Evolutionary conservation across 2,113 vertebrate genomes (phyloP).

Genomic region (Daboia siamensis): DNA sequence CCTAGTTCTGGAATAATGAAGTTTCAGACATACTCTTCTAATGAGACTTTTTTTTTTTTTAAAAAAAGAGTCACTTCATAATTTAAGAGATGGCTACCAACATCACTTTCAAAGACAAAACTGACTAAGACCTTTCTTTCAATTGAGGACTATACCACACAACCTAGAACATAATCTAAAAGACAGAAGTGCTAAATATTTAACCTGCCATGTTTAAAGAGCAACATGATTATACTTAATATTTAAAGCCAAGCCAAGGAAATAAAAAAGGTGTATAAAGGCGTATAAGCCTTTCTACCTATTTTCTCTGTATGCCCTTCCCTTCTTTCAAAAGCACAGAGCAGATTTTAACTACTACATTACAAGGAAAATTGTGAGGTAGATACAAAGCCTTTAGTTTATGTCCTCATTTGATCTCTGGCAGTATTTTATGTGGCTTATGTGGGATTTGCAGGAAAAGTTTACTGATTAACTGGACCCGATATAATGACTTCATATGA

Average conservation of each 20-base stretch:
- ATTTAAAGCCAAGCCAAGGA: not conserved
- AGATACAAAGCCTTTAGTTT: not conserved
- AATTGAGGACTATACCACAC: not conserved
- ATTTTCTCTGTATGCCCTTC: not conserved
- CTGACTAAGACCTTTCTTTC: not conserved
- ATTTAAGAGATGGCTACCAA: not conserved
- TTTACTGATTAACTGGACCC: not conserved
- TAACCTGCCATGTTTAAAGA: not conserved
- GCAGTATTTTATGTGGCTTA: not conserved
- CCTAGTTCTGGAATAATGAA: not conserved
- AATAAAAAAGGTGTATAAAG: not conserved
- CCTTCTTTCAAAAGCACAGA: not conserved
- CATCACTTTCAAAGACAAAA: not conserved
- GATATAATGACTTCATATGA: not conserved
- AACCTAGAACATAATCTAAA: not conserved
- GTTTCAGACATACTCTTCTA: not conserved
- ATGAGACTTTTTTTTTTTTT: not conserved
- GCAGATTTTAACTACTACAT: not conserved
- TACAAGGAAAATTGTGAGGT: not conserved
- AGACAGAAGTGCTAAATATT: not conserved
- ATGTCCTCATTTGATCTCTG: conserved; percentile 5
- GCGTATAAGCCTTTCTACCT: not conserved
- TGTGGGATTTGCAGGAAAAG: not conserved
- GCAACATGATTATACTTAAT: not conserved
- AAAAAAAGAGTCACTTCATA: not conserved